These are phyloP conservation scores for Talpa occidentalis DNA, from an alignment of 2,113 vertebrate genomes.

Conservation along the genomic window DNA sequence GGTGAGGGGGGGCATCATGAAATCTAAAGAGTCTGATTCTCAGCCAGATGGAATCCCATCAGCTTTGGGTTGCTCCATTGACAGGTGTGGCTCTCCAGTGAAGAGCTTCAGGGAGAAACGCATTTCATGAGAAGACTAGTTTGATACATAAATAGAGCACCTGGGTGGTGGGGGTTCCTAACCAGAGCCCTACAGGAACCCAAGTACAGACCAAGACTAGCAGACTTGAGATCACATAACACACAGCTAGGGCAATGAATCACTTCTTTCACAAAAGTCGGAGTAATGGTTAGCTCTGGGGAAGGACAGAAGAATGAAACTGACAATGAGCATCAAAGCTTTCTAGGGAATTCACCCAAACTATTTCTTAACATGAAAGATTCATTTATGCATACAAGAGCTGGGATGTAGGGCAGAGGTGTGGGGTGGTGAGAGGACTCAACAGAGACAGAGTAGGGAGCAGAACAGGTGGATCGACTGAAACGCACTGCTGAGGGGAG, in stretches of 20 bases:
- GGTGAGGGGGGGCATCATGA: accelerated
- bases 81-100: background rate
- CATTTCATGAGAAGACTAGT: background rate
- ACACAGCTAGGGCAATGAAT: too few species aligned
- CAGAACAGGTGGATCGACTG: too few species aligned
- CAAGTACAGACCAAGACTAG: background rate
- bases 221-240: background rate
- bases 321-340: background rate
- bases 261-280: background rate
- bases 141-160: background rate
- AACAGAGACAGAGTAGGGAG: too few species aligned
- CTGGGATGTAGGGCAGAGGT: too few species aligned
- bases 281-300: background rate
- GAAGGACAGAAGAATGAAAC: background rate
- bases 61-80: background rate
- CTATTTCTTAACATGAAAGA: background rate
- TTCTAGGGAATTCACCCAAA: background rate
- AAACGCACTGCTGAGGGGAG: too few species aligned
- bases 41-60: background rate
- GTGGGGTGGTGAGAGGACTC: too few species aligned
- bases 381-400: too few species aligned
- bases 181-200: background rate
- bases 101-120: background rate
- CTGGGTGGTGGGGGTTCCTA: background rate
- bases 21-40: background rate